Conservation (phyloP, 2,113 vertebrate genomes). For the Thinocorus orbignyianus region DNA sequence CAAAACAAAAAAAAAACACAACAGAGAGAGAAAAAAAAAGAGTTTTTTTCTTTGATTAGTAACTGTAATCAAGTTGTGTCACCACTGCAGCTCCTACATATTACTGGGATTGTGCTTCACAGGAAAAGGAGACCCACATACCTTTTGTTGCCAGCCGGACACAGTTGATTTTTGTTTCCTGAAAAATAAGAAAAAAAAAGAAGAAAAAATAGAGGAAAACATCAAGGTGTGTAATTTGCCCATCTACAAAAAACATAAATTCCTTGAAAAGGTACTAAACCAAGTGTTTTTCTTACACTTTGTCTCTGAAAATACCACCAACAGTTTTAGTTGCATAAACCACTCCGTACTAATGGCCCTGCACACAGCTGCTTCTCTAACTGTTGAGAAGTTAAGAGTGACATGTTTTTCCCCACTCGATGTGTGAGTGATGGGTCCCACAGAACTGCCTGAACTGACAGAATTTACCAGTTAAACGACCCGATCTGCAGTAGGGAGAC, state of each 20-base stretch:
- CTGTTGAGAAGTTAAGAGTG: background rate
- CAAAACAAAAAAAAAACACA: background rate
- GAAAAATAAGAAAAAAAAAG: slow-evolving; percentile 68
- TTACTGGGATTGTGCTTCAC: background rate
- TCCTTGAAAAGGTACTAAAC: background rate
- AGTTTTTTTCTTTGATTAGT: background rate
- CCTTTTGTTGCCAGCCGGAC: slow-evolving; percentile 96
- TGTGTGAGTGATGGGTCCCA: background rate
- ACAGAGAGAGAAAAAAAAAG: background rate
- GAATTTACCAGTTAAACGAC: background rate
- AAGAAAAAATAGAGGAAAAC: slow-evolving; percentile 54
- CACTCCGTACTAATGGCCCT: background rate
- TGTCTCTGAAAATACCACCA: background rate
- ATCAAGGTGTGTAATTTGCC: background rate
- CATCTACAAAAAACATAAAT: background rate
- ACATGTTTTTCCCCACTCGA: background rate
- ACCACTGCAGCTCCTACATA: slow-evolving; percentile 31
- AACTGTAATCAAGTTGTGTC: slow-evolving; percentile 48
- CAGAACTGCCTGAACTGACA: background rate
- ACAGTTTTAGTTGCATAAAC: background rate
- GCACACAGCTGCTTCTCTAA: background rate
- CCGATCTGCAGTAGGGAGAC: slow-evolving; percentile 8
- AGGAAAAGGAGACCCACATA: slow-evolving; percentile 75
- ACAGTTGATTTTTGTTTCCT: slow-evolving; percentile 99
- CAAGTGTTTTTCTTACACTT: background rate